A percentile compares a stretch with the other conserved stretches of the same genome.
Conservation (phyloP, 2,797 vertebrate genomes). For the Gymnodraco acuticeps region DNA sequence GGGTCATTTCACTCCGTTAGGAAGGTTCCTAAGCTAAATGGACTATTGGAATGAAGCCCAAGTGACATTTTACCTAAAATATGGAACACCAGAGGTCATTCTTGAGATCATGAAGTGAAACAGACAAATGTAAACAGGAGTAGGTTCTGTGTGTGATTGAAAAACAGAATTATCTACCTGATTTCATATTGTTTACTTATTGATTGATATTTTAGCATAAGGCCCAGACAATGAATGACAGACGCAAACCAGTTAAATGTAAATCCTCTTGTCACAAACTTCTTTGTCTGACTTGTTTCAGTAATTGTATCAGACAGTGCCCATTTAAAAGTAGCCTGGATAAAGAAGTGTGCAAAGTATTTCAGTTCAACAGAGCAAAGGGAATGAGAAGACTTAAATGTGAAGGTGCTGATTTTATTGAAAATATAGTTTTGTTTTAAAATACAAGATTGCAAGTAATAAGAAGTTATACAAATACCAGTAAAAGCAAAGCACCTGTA, state of each 20-base stretch:
- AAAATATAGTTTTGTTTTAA: conserved; percentile 27
- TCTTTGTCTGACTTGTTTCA: too few relatives aligned
- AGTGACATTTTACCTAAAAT: not conserved
- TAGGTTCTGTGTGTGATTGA: too few relatives aligned
- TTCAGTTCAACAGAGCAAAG: not conserved
- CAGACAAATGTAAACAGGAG: too few relatives aligned
- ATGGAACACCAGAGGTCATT: not conserved
- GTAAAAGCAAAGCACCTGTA: conserved; percentile 7
- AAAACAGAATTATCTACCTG: not conserved
- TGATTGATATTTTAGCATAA: not conserved
- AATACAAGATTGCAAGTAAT: conserved; percentile 6
- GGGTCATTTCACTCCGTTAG: too few relatives aligned
- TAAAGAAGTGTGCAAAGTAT: not conserved
- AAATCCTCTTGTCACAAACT: too few relatives aligned
- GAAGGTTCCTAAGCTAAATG: too few relatives aligned
- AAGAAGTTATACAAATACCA: conserved; percentile 22
- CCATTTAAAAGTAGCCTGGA: not conserved
- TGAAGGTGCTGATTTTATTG: conserved; percentile 33
- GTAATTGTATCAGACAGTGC: not conserved
- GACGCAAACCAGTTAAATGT: not conserved
- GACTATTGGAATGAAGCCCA: too few relatives aligned
- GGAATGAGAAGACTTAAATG: conserved; percentile 4
- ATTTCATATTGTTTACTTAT: not conserved
- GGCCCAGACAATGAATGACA: not conserved
- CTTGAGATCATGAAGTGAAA: conserved; percentile 3